Evolutionary conservation across 1,140 invertebrate genomes (phyloP), one percentile per base, ranked within the genome.

Genomic region (Pantala flavescens): DNA sequence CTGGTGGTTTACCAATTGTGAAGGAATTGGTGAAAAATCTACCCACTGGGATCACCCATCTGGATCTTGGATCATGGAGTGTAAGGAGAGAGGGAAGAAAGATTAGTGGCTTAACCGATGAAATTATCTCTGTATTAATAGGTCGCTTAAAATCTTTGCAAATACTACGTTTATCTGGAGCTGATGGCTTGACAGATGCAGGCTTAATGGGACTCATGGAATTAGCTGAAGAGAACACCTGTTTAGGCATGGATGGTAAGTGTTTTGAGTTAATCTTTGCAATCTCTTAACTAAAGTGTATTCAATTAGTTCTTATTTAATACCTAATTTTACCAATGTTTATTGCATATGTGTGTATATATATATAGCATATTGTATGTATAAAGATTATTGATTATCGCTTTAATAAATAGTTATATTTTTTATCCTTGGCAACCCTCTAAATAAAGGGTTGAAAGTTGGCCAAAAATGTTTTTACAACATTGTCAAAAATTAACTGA

Each of bases 41-140:
- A 21, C 49, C 49, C 3, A 21, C n/a, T 19, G 49, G 49, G n/a
- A 63, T 63, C 49, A 63, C 49, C 3, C 49, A 63, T 21, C n/a
- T 63, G 49, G 49, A 63, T 63, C 49, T 63, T 63, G 49, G 49
- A 14, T 63, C 49, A 63, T 63, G 49, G 49, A 63, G 49, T 63
- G 49, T 63, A 14, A 16, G 49, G 12, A 63, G 3, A 63, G 49
- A 63, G n/a, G 49, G 49, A 21, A 16, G 49, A 19, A 63, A 63
- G n/a, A 63, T 63, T 7, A 63, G 49, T 63, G 49, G 49, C 14
- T 63, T 63, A 14, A 63, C 49, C 5, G 49, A 63, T 63, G 49
- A 63, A 21, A 63, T 63, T 63, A 12, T 63, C n/a, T 16, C 49
- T 63, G 49, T 63, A 3, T 63, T 63, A 12, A 21, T 63, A 7